Evolutionary conservation across 2,888 invertebrate species (phyloP).

Genomic region (Eupeodes luniger): DNA sequence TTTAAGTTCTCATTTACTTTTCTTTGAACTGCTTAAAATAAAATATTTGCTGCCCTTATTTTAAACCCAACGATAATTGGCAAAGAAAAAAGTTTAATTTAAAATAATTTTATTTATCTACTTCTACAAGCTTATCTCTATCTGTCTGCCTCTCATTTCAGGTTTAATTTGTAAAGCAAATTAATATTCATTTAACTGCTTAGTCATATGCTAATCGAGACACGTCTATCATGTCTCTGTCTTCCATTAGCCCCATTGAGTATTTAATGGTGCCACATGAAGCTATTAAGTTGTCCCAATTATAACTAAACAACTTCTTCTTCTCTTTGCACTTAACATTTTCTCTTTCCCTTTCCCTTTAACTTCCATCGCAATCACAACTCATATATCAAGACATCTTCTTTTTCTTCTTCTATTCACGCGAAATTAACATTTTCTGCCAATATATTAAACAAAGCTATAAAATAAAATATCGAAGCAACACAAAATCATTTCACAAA

Average conservation of each 20-base stretch:
- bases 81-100: background rate
- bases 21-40: too few relatives aligned
- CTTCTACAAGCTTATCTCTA: background rate
- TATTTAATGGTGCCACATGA: slow-evolving; percentile 18
- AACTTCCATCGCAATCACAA: background rate
- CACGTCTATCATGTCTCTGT: background rate
- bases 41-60: too few relatives aligned
- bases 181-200: background rate
- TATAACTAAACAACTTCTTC: slow-evolving; percentile 5
- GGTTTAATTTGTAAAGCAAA: background rate
- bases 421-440: slow-evolving; percentile 41
- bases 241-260: slow-evolving; percentile 20
- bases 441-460: slow-evolving; percentile 44
- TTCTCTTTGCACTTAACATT: background rate
- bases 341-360: background rate
- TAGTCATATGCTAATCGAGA: background rate
- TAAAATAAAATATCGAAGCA: slow-evolving; percentile 21
- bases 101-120: background rate
- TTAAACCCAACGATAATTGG: too few relatives aligned
- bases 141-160: background rate
- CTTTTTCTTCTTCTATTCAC: background rate
- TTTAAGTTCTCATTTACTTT: too few relatives aligned
- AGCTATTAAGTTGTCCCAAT: slow-evolving; percentile 35
- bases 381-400: background rate
- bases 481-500: slow-evolving; percentile 15